Conservation (phyloP, 2,888 invertebrate genomes). For the Ametastegia equiseti region DNA sequence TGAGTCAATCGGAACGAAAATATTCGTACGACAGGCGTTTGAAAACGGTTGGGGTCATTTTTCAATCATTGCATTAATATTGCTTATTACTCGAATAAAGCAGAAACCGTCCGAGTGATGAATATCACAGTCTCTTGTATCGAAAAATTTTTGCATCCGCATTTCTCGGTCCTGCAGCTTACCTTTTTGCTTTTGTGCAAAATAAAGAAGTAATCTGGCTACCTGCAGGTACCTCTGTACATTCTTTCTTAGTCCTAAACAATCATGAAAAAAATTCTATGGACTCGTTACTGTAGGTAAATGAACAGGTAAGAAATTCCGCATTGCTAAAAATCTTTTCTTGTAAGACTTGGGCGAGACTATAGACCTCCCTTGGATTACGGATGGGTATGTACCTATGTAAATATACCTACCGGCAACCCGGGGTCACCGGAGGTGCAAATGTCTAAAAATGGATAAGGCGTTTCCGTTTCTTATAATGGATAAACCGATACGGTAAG, state of each 20-base stretch:
- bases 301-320: constrained; percentile 26
- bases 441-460: constrained; percentile 21
- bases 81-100: background rate
- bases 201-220: background rate
- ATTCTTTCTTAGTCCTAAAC: background rate
- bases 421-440: constrained; percentile 8
- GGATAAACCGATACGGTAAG: background rate
- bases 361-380: background rate
- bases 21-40: background rate
- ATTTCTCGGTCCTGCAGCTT: background rate
- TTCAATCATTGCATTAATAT: background rate
- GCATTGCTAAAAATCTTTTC: background rate
- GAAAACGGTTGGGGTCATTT: too few relatives aligned
- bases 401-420: background rate
- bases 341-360: background rate
- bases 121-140: background rate
- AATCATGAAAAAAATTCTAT: background rate
- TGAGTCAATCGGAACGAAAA: too few relatives aligned
- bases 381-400: background rate
- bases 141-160: background rate
- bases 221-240: background rate
- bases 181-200: background rate
- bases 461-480: background rate
- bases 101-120: background rate
- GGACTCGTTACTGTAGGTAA: background rate